A percentile compares a stretch with the other conserved stretches of the same genome.
These are phyloP conservation scores for Pseudochirops corinnae DNA, from an alignment of 2,797 vertebrate species.

Conservation along the genomic window DNA sequence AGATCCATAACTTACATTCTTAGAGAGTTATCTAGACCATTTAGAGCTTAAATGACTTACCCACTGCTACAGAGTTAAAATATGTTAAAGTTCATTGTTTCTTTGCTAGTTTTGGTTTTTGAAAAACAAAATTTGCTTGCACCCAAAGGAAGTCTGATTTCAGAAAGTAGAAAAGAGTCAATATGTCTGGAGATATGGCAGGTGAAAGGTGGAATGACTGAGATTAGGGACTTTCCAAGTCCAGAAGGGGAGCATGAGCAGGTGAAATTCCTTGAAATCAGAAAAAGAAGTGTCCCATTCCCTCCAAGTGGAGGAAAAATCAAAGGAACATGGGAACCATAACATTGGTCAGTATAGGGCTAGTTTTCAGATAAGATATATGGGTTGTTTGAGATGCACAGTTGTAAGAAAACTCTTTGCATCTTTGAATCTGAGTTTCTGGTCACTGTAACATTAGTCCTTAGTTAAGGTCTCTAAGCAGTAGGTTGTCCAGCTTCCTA, in stretches of 20 bases:
- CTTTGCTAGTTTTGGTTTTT: neutral
- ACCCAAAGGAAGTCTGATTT: neutral
- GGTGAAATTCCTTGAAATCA: neutral
- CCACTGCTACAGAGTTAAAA: neutral
- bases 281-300: neutral
- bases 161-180: neutral
- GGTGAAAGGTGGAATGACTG: neutral
- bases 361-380: neutral
- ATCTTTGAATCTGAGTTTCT: neutral
- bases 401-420: neutral
- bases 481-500: neutral
- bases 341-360: neutral
- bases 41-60: neutral
- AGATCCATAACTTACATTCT: neutral
- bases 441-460: neutral
- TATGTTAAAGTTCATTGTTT: neutral
- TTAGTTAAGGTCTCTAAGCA: neutral
- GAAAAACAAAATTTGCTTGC: neutral
- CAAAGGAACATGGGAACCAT: neutral
- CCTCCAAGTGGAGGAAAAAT: neutral
- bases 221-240: neutral
- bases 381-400: neutral
- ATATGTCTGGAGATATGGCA: neutral
- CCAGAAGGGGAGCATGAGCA: neutral
- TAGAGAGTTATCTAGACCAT: neutral